Evolutionary conservation across 2,797 vertebrate species (phyloP).

Genomic region (Salmo trutta): DNA sequence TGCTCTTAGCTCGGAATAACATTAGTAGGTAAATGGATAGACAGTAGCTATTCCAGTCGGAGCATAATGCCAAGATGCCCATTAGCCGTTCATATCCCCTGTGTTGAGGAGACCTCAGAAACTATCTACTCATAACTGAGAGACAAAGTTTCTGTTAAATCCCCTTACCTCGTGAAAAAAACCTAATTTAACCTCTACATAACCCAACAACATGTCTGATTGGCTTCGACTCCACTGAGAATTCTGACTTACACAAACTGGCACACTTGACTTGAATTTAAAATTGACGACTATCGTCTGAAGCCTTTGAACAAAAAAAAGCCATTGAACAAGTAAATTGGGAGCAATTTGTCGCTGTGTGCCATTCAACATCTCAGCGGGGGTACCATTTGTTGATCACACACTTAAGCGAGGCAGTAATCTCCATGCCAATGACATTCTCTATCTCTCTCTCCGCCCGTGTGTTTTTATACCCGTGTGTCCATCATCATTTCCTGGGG

Average conservation of each 20-base stretch:
- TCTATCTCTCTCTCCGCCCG: not conserved
- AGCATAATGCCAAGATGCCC: no score
- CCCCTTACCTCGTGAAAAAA: no score
- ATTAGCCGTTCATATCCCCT: no score
- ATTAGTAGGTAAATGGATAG: no score
- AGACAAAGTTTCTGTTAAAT: no score
- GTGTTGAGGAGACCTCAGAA: no score
- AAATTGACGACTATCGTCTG: not conserved
- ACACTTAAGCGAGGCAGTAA: constrained; percentile 1
- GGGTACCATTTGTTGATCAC: constrained; percentile 19
- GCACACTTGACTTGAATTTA: not conserved
- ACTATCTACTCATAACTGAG: no score
- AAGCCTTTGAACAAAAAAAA: not conserved
- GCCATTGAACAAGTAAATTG: not conserved
- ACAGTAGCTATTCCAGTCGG: no score
- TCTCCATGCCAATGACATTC: constrained; percentile 4
- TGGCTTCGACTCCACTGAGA: not conserved
- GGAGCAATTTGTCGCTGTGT: constrained; percentile 10
- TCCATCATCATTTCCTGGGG: constrained; percentile 43
- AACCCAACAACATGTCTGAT: not conserved
- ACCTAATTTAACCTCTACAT: no score
- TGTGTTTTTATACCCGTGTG: not conserved
- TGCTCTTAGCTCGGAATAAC: no score
- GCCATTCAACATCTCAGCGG: constrained; percentile 15
- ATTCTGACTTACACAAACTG: not conserved